Evolutionary conservation across 2,113 vertebrate genomes (phyloP), one percentile per base, ranked within the genome.

Genomic region (Dolichallabes microphthalmus): DNA sequence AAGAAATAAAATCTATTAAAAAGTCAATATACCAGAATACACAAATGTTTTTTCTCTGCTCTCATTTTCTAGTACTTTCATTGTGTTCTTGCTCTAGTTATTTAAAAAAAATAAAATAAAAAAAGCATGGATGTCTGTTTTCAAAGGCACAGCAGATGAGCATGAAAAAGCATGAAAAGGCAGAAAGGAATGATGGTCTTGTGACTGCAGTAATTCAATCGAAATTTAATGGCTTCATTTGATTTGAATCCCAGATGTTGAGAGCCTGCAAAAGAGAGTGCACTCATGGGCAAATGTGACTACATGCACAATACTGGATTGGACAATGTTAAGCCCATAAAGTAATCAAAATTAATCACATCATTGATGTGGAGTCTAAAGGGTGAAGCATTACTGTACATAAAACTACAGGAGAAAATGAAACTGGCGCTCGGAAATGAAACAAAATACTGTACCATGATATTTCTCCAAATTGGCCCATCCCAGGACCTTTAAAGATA

Each of bases 161-260:
- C 73, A 53, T 3, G 14, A 76, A 50, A n/a, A 45, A 45, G 7
- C 45, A 45, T 45, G 45, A 45, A 45, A 53, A 64, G 50, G 52
- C 55, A 80, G 39, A 66, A 80, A 45, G n/a, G 81, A 82, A 35
- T 75, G 66, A 80, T 83, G 53, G 87, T 76, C 81, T 86, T 83
- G 63, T 88, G 84, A 83, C 87, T 84, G 25, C 30, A 22, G 22
- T 82, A 73, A 82, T 52, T 83, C 57, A 83, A 50, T 14, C 19
- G 17, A 86, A 85, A 83, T 66, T 82, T 79, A 69, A 83, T 88
- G 81, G 76, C 25, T 32, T 83, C 13, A 85, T 80, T 66, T 84
- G 60, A 86, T n/a, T n/a, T n/a, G 35, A 84, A 60, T 71, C 60
- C 61, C 45, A 35, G 76, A 60, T 39, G 30, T 39, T 79, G 30